Evolutionary conservation across 2,113 vertebrate species (phyloP), one percentile per base, ranked within the genome.

Genomic region (Coracopsis vasa): DNA sequence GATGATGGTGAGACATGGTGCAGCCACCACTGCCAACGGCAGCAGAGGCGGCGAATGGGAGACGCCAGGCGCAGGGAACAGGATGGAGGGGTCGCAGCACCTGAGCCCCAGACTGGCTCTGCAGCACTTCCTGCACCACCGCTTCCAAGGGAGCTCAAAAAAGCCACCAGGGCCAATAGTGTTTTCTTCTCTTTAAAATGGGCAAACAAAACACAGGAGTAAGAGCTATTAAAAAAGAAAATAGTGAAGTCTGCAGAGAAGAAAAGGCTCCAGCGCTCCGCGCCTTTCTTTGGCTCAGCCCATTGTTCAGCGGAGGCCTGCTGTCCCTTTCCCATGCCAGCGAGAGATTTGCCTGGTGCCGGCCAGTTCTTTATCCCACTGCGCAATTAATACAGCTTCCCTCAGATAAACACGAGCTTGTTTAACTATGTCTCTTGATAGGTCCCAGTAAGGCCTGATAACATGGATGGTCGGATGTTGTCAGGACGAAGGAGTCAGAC

Each of bases 401-500:
- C 98, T 78, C 97, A 98, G 98, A 99, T 99, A 99, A 99, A 99
- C 98, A 98, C 51, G 70, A 96, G 98, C 98, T 98, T 98, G 98
- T 99, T 98, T 98, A 98, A 98, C 98, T 93, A 60, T 92, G 98
- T 98, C 98, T 98, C 98, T 98, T 97, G 98, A 94, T 96, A 97
- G 98, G 98, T 97, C 98, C 98, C 98, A 98, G 98, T 75, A 97
- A 98, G 94, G 98, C 94, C 97, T 98, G 98, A 99, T 99, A 99
- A 98, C 98, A 97, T 60, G 96, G 98, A 98, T 97, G 98, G 98
- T 98, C 98, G 98, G 98, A 98, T 98, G 97, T 97, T 97, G 98
- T 98, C 97, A 96, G 98, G 98, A 98, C 97, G 87, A 96, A 97
- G 98, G 98, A 98, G 98, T 98, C 98, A 99, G 99, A 99, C 98